Base-by-base conservation (phyloP, 2,888 invertebrate species). In the Napeogenes sylphis region DNA sequence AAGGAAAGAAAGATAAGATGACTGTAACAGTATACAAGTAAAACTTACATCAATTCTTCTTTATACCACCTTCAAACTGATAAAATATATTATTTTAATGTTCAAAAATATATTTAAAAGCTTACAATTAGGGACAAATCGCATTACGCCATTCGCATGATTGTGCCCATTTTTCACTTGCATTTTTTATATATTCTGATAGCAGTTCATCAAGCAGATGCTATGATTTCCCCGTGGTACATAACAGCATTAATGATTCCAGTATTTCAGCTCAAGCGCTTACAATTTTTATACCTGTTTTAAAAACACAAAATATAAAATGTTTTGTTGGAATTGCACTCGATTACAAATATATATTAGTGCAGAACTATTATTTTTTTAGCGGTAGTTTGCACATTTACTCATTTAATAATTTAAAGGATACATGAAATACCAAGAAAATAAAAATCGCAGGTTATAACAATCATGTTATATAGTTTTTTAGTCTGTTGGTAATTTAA, bases 221-320 rank as follows among this genome's bases (percentile, higher is more conserved):
- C 59, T 51, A 46, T 67, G 66, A 67, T 67, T 67, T n/a, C n/a
- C n/a, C n/a, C n/a, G n/a, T n/a, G n/a, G n/a, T n/a, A n/a, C n/a
- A n/a, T n/a, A n/a, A n/a, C 55, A 55, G 55, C 54, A 64, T 62
- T 67, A 67, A 67, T 62, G 66, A 62, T 62, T 53, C 60, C 45
- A 59, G 62, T 64, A 67, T 67, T 67, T 67, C 64, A 62, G 62
- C 56, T 45, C 45, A 64, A 66, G 62, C 59, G 64, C 62, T 56
- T 33, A 58, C 62, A 64, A 64, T 64, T 59, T 64, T 64, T 66
- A 58, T 42, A 60, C 56, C 51, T 56, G 51, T 64, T 45, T 59
- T 59, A 58, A 59, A 62, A 64, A 64, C 54, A 58, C 56, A 56
- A 66, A 55, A 66, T 61, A 55, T 38, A 38, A 55, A 60, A 60